Evolutionary conservation across 2,888 invertebrate species (phyloP).

Genomic region (Drosophila melanosoma): DNA sequence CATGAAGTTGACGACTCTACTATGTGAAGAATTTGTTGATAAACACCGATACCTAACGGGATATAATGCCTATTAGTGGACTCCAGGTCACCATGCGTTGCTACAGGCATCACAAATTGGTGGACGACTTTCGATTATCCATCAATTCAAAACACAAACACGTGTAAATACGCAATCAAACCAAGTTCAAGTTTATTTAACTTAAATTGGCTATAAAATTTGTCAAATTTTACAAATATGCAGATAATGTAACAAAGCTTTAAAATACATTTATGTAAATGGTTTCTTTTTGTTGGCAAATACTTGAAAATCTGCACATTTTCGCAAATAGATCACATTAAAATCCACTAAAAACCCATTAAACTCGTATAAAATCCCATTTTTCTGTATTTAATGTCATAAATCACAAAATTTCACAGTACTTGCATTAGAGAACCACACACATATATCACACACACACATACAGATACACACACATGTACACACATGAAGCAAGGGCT

Average conservation of each 20-base stretch:
- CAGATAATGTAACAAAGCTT: not conserved
- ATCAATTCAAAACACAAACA: slow-evolving; percentile 9
- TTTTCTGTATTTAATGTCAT: slow-evolving; percentile 80
- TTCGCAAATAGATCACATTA: slow-evolving; percentile 76
- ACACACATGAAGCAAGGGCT: slow-evolving; percentile 50
- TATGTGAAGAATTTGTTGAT: slow-evolving; percentile 25
- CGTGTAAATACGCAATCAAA: not conserved
- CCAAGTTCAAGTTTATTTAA: slow-evolving; percentile 5
- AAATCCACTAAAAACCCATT: slow-evolving; percentile 80
- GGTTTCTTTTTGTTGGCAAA: slow-evolving; percentile 5
- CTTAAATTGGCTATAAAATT: slow-evolving; percentile 23
- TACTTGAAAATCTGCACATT: slow-evolving; percentile 68
- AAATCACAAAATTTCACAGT: slow-evolving; percentile 76
- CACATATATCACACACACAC: slow-evolving; percentile 2
- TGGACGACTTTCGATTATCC: slow-evolving; percentile 18
- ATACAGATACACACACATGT: slow-evolving; percentile 15
- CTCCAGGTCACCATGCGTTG: slow-evolving; percentile 17
- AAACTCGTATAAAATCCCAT: slow-evolving; percentile 80
- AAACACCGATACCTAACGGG: slow-evolving; percentile 26
- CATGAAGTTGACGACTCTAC: slow-evolving; percentile 17
- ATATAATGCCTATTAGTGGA: slow-evolving; percentile 25
- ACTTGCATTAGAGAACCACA: slow-evolving; percentile 58
- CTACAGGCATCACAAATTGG: slow-evolving; percentile 5
- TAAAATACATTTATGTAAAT: slow-evolving; percentile 42
- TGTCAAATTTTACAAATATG: slow-evolving; percentile 20